Base-by-base conservation (phyloP, 2,797 vertebrate species). In the Pipistrellus pygmaeus region DNA sequence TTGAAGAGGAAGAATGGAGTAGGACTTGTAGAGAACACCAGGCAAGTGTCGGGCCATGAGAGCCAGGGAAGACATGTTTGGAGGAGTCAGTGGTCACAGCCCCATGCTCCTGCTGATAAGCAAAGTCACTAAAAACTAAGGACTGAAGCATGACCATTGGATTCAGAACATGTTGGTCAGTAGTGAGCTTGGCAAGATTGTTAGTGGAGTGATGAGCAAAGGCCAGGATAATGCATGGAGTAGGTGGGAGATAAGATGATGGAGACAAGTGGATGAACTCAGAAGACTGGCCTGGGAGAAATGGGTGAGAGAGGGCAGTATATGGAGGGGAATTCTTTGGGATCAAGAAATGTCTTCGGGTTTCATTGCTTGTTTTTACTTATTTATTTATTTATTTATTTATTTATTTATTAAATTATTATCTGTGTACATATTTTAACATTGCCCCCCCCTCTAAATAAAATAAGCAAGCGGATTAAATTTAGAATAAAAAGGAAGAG, bases 401-500 rank as follows among this genome's bases (percentile, higher is more conserved):
- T n/a, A n/a, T n/a, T n/a, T n/a, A n/a, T n/a, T n/a, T n/a, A n/a
- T n/a, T n/a, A n/a, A n/a, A n/a, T n/a, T n/a, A n/a, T n/a, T n/a
- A n/a, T n/a, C n/a, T n/a, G n/a, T n/a, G n/a, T n/a, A n/a, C n/a
- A n/a, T n/a, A n/a, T n/a, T n/a, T n/a, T n/a, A n/a, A n/a, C n/a
- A n/a, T n/a, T n/a, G n/a, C n/a, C n/a, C n/a, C n/a, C n/a, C n/a
- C n/a, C n/a, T n/a, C n/a, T n/a, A n/a, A 66, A 41, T 18, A 55
- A 60, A 71, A 90, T 62, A 84, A 68, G 57, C 32, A 77, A 71
- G 30, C 27, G 62, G 71, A 30, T 57, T 83, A 30, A 44, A 44
- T 69, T 90, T 73, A 57, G 60, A 38, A 69, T 76, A 21, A 85
- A 88, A 68, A 60, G 30, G 76, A 93, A 93, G 38, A 30, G 21